A percentile compares a stretch with the other conserved stretches of the same genome.
These are phyloP conservation scores for Centropus bengalensis DNA, from an alignment of 2,113 vertebrate genomes.

Conservation along the genomic window DNA sequence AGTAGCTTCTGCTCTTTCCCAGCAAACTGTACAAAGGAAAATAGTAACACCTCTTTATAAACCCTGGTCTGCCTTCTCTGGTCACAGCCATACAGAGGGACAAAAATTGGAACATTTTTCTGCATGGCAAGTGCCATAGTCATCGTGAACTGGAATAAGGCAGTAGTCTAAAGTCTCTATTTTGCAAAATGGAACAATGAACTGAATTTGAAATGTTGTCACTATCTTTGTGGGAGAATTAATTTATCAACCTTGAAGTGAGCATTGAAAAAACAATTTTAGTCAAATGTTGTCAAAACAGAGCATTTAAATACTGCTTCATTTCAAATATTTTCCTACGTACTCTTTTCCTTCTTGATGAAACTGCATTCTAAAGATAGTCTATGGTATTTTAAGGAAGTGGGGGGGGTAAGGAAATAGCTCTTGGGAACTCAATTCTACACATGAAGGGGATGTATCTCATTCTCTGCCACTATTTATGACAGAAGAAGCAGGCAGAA, in stretches of 20 bases:
- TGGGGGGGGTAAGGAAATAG: not conserved
- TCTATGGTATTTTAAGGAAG: not conserved
- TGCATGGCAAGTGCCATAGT: not conserved
- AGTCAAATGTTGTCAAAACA: not conserved
- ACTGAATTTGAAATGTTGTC: not conserved
- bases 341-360: not conserved
- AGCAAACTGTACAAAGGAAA: not conserved
- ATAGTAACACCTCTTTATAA: not conserved
- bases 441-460: not conserved
- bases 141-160: not conserved
- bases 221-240: not conserved
- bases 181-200: not conserved
- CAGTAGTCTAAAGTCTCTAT: not conserved
- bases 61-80: not conserved
- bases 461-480: not conserved
- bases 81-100: accelerated
- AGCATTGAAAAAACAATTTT: too few species aligned
- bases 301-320: not conserved
- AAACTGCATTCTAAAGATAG: not conserved
- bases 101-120: not conserved
- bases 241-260: too few species aligned
- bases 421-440: not conserved
- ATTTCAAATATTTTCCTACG: not conserved
- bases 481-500: not conserved
- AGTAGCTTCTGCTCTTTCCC: not conserved